A percentile compares a stretch with the other conserved stretches of the same genome.
These are phyloP conservation scores for Pachycephala philippinensis DNA, from an alignment of 2,113 vertebrate species.

Conservation along the genomic window DNA sequence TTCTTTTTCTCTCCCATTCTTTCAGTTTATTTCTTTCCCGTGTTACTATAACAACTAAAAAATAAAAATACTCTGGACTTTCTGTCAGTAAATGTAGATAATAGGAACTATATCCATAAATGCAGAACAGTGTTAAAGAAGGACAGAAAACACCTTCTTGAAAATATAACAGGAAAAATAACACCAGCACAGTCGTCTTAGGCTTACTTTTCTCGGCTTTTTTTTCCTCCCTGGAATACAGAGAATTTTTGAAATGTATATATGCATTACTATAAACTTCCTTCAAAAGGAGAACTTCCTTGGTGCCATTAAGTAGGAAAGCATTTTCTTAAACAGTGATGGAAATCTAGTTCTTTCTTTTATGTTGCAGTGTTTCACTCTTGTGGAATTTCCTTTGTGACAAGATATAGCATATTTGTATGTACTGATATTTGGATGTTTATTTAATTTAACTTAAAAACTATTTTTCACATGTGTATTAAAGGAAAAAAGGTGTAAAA, in stretches of 20 bases:
- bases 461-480: background rate
- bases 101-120: background rate
- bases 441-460: background rate
- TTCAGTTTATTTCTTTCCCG: background rate
- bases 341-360: background rate
- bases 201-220: background rate
- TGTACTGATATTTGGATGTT: background rate
- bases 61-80: background rate
- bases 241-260: background rate
- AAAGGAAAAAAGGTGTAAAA: background rate
- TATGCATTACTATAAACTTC: background rate
- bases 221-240: background rate
- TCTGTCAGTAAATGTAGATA: background rate
- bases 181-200: background rate
- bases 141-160: background rate
- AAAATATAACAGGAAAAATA: background rate
- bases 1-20: background rate
- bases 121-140: background rate
- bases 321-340: background rate
- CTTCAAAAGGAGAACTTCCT: background rate
- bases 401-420: background rate
- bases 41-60: background rate
- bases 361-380: background rate
- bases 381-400: background rate
- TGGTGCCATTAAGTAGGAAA: background rate